These are phyloP conservation scores for Melanchra persicariae DNA, from an alignment of 2,888 invertebrate species.

Conservation along the genomic window DNA sequence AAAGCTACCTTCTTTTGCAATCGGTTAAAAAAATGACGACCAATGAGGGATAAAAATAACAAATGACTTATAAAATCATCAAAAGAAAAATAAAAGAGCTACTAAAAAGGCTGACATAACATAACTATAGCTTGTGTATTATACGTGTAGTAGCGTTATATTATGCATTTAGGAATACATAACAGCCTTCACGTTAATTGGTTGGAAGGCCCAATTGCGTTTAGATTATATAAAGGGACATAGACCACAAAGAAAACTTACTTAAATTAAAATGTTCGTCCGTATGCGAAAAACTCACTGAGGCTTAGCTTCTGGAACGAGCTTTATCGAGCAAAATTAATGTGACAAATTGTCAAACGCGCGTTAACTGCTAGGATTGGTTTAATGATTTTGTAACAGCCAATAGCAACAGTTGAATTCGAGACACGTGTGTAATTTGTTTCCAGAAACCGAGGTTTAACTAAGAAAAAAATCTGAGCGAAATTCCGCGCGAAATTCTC, in stretches of 20 bases:
- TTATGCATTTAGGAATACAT: slow-evolving; percentile 87
- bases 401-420: background rate
- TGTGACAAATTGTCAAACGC: background rate
- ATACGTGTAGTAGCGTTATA: slow-evolving; percentile 85
- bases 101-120: slow-evolving; percentile 83
- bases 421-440: background rate
- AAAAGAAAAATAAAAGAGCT: slow-evolving; percentile 24
- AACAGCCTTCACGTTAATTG: slow-evolving; percentile 83
- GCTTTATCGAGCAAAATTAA: background rate
- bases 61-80: slow-evolving; percentile 28
- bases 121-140: slow-evolving; percentile 85
- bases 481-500: background rate
- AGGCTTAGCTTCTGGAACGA: background rate
- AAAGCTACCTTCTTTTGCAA: background rate
- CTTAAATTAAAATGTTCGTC: background rate
- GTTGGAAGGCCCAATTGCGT: slow-evolving; percentile 75
- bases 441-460: background rate
- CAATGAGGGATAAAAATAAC: background rate
- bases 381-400: background rate
- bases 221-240: slow-evolving; percentile 66
- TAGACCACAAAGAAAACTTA: slow-evolving; percentile 54
- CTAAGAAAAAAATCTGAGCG: background rate
- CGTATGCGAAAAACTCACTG: slow-evolving; percentile 21
- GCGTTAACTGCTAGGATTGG: background rate
- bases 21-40: background rate